phyloP scores from a whole-genome alignment of 2,888 invertebrate species.

The Neria commutata region DNA sequence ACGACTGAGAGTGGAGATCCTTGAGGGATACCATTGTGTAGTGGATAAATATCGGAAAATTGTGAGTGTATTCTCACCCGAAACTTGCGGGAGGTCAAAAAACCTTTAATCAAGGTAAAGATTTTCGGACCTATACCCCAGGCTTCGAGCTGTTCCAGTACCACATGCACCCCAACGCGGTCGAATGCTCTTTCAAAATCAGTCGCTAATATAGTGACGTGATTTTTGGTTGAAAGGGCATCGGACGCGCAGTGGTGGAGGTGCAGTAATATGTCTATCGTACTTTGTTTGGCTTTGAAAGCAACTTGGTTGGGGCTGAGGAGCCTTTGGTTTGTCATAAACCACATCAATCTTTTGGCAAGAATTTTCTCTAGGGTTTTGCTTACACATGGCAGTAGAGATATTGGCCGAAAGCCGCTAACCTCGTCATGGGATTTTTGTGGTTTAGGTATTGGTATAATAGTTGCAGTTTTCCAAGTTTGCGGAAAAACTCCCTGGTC shows the following conservation, averaged over 20 bases:
- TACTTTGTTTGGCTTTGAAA: conserved; percentile 12
- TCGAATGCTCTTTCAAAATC: conserved; percentile 23
- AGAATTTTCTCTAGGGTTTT: conserved; percentile 11
- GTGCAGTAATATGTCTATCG: conserved; percentile 10
- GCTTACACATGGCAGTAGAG: conserved; percentile 7
- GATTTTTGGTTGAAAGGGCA: conserved; percentile 22
- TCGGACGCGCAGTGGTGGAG: conserved; percentile 7
- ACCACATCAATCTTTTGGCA: conserved; percentile 13
- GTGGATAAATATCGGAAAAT: neutral
- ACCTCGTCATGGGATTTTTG: neutral
- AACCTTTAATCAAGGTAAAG: neutral
- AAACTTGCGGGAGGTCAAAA: conserved; percentile 7
- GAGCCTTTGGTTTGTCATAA: neutral
- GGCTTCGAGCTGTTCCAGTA: conserved; percentile 12
- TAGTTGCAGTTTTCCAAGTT: conserved; percentile 4
- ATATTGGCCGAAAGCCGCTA: conserved; percentile 4
- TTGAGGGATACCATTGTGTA: conserved; percentile 3
- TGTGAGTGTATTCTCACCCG: neutral
- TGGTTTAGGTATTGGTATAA: conserved; percentile 10
- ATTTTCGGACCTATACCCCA: conserved; percentile 11
- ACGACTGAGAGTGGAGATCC: conserved; percentile 11
- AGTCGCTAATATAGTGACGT: conserved; percentile 20
- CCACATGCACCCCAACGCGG: conserved; percentile 13
- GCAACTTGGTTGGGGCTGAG: conserved; percentile 13
- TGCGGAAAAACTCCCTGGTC: neutral